These are phyloP conservation scores for Loxodonta africana DNA, from an alignment of 2,113 vertebrate genomes.

Conservation along the genomic window DNA sequence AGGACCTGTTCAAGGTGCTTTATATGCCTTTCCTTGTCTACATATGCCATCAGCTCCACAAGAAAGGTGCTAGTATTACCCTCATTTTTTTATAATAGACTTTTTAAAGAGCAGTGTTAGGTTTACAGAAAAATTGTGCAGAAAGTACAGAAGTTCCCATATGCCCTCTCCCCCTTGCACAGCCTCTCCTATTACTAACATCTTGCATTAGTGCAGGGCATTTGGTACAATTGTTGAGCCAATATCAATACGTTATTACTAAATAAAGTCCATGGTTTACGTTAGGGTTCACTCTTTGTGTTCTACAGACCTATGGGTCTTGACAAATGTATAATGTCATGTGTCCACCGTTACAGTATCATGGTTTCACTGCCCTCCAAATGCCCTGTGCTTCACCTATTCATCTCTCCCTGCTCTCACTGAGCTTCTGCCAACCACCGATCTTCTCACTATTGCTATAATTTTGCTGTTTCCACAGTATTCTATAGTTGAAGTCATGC, in stretches of 20 bases:
- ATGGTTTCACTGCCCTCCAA: too few species aligned
- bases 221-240: background rate
- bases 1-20: background rate
- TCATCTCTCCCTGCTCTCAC: too few species aligned
- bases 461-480: too few species aligned
- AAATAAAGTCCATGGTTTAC: background rate
- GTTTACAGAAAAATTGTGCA: background rate
- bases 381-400: too few species aligned
- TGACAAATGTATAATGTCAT: too few species aligned
- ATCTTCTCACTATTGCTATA: too few species aligned
- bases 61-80: background rate
- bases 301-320: too few species aligned
- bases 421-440: too few species aligned
- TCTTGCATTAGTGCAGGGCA: background rate
- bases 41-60: background rate
- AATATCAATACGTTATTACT: background rate
- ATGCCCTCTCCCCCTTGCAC: background rate
- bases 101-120: background rate
- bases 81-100: background rate
- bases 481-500: background rate
- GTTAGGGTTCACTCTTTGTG: background rate
- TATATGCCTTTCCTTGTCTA: background rate
- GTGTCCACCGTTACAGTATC: too few species aligned
- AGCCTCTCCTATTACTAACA: background rate
- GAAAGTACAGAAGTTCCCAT: background rate